phyloP scores from a whole-genome alignment of 2,113 vertebrate genomes.

The Erinaceus europaeus region DNA sequence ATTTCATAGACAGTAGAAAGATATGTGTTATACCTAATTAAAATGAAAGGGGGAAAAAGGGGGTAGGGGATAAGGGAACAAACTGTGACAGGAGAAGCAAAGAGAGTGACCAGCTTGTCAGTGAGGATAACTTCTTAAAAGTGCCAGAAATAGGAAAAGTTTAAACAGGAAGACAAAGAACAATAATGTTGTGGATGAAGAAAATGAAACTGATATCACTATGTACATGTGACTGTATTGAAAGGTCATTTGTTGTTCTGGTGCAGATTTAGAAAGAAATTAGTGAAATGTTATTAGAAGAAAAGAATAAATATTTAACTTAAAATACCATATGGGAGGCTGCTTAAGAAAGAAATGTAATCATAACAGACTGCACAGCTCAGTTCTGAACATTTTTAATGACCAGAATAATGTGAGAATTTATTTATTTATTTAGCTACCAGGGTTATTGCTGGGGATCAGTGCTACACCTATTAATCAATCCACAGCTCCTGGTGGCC shows the following conservation, averaged over 20 bases:
- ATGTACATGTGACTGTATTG: neutral
- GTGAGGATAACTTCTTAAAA: neutral
- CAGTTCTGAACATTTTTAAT: neutral
- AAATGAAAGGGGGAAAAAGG: neutral
- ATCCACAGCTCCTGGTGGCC: too few relatives aligned
- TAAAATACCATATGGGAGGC: neutral
- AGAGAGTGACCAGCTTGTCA: neutral
- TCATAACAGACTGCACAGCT: neutral
- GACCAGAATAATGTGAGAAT: too few relatives aligned
- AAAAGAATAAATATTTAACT: neutral
- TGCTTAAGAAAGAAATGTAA: neutral
- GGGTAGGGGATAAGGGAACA: neutral
- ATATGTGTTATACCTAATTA: neutral
- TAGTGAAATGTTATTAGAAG: slow-evolving; percentile 19
- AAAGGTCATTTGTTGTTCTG: neutral
- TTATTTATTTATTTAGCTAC: too few relatives aligned
- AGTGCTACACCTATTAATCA: too few relatives aligned
- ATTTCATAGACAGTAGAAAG: neutral
- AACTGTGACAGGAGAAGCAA: neutral
- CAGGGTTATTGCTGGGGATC: too few relatives aligned
- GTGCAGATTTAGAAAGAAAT: neutral
- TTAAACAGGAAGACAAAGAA: neutral
- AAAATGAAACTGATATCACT: neutral
- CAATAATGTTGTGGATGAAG: neutral
- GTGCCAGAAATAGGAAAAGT: neutral